Evolutionary conservation across 1,140 invertebrate genomes (phyloP).

Genomic region (Kradibia gibbosae): DNA sequence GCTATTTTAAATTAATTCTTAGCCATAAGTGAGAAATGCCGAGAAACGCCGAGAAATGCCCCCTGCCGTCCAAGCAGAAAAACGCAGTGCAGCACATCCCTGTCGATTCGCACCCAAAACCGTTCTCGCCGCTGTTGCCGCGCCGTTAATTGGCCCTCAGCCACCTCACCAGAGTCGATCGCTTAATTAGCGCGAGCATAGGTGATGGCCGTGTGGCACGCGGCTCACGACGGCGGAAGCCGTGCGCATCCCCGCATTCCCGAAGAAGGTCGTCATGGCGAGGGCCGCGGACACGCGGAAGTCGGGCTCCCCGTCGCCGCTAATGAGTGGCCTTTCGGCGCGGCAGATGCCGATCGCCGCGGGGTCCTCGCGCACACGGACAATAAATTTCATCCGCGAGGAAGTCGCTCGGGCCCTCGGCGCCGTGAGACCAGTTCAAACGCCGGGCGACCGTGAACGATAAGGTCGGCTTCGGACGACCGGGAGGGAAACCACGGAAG

Average conservation of each 20-base stretch:
- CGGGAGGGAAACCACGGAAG: too few species aligned
- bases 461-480: too few species aligned
- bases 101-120: too few species aligned
- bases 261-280: background rate
- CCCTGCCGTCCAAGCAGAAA: slow-evolving; percentile 20
- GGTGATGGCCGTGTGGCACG: slow-evolving; percentile 37
- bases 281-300: background rate
- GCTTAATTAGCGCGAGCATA: slow-evolving; percentile 52
- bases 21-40: too few species aligned
- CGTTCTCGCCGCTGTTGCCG: too few species aligned
- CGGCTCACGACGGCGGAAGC: slow-evolving; percentile 47
- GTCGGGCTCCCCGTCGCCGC: background rate
- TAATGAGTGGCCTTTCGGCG: slow-evolving; percentile 29
- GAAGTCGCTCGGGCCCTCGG: background rate
- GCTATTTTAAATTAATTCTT: too few species aligned
- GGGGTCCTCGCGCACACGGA: background rate
- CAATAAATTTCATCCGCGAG: slow-evolving; percentile 2
- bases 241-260: background rate
- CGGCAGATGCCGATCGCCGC: slow-evolving; percentile 1
- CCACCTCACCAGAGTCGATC: slow-evolving; percentile 46
- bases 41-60: too few species aligned
- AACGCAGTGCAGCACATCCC: too few species aligned
- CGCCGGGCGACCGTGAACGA: background rate
- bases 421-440: background rate
- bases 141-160: slow-evolving; percentile 55